phyloP scores from a whole-genome alignment of 2,888 invertebrate genomes.

The Brenthis hecate region DNA sequence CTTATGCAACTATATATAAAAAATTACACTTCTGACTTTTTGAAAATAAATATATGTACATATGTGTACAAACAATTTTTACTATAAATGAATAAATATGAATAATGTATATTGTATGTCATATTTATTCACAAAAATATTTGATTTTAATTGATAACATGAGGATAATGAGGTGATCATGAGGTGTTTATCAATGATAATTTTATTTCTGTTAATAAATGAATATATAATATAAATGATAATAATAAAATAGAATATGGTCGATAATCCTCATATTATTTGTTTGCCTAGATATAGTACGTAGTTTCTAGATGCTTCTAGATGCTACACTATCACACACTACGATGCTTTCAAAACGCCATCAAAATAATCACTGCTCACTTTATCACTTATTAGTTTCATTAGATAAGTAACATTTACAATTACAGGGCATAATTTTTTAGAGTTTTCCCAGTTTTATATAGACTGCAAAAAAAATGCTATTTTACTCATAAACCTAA shows the following conservation, averaged over 20 bases:
- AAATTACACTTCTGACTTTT: no score
- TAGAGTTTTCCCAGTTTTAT: constrained; percentile 4
- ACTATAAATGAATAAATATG: not conserved
- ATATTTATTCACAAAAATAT: not conserved
- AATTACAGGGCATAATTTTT: constrained; percentile 4
- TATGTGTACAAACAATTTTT: no score
- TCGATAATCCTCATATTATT: not conserved
- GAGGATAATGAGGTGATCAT: constrained; percentile 6
- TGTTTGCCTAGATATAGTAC: constrained; percentile 28
- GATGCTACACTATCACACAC: constrained; percentile 73
- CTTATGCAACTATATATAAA: no score
- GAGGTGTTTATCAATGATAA: not conserved
- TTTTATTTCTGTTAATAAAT: not conserved
- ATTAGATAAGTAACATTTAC: constrained; percentile 17
- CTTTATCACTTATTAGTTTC: constrained; percentile 7
- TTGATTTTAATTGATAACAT: not conserved
- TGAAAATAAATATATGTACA: no score
- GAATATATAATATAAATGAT: not conserved
- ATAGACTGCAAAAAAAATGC: not conserved
- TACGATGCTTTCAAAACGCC: constrained; percentile 50
- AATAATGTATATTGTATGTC: not conserved
- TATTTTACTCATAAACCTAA: no score
- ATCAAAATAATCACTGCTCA: constrained; percentile 37
- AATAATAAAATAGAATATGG: no score
- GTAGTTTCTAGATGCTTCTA: constrained; percentile 58